phyloP scores from a whole-genome alignment of 2,113 vertebrate genomes.

The Colius striatus region DNA sequence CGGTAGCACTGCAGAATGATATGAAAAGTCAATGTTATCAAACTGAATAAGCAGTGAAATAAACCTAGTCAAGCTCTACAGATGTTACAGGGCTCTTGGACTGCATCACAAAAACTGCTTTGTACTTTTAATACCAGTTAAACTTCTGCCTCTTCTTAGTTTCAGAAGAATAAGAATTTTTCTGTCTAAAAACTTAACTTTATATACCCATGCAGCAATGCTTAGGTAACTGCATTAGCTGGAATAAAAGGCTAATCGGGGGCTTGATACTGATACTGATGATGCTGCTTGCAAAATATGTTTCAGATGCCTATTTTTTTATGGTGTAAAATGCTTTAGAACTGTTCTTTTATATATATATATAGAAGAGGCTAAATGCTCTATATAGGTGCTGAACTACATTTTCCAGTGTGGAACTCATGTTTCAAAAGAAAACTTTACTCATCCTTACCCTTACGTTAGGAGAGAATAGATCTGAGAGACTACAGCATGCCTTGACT shows the following conservation, averaged over 20 bases:
- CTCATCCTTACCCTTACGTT: background rate
- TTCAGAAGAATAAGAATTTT: background rate
- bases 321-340: background rate
- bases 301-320: background rate
- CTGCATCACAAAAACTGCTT: background rate
- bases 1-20: background rate
- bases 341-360: background rate
- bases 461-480: background rate
- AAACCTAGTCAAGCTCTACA: background rate
- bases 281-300: background rate
- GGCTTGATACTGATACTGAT: background rate
- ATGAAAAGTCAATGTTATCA: background rate
- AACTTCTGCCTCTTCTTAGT: background rate
- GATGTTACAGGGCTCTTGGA: background rate
- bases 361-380: background rate
- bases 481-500: background rate
- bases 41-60: background rate
- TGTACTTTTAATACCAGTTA: background rate
- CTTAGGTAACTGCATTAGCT: background rate
- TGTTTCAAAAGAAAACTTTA: background rate
- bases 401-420: background rate
- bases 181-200: background rate
- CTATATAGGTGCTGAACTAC: background rate
- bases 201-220: background rate
- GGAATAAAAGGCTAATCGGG: background rate